These are phyloP conservation scores for Oscheius myriophilus DNA, from an alignment of 2,888 invertebrate species.

Conservation along the genomic window DNA sequence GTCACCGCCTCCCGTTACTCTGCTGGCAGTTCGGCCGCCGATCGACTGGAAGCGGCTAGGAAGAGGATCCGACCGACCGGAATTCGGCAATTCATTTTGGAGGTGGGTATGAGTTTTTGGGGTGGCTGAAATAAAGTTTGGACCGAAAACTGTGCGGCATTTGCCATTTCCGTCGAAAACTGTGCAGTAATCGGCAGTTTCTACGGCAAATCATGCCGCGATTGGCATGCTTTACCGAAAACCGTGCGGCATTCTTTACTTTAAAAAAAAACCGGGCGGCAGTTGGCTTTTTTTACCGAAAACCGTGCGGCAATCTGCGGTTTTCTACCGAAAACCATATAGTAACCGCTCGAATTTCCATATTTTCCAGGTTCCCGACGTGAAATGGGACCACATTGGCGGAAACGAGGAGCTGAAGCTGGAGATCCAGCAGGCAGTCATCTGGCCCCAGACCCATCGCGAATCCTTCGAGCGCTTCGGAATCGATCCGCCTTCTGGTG, in stretches of 20 bases:
- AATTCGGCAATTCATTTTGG: slow-evolving; percentile 66
- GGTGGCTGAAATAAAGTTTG: too few relatives aligned
- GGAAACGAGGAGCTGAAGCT: slow-evolving; percentile 87
- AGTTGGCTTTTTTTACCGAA: not conserved
- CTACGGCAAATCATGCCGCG: too few relatives aligned
- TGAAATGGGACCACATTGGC: slow-evolving; percentile 90
- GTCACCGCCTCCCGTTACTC: slow-evolving; percentile 39
- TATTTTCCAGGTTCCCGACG: slow-evolving; percentile 69
- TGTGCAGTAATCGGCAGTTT: too few relatives aligned
- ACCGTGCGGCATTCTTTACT: too few relatives aligned
- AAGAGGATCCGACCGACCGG: slow-evolving; percentile 62
- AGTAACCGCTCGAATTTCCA: slow-evolving; percentile 56
- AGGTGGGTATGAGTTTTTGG: slow-evolving; percentile 33
- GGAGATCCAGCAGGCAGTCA: slow-evolving; percentile 82
- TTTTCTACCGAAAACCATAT: too few relatives aligned
- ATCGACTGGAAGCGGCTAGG: slow-evolving; percentile 35
- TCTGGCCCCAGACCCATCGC: slow-evolving; percentile 90
- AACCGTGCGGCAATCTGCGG: too few relatives aligned
- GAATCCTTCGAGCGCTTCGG: slow-evolving; percentile 84
- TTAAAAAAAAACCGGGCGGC: too few relatives aligned
- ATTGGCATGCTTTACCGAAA: too few relatives aligned
- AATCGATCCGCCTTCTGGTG: slow-evolving; percentile 80
- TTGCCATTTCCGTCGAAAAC: too few relatives aligned
- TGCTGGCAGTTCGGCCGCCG: slow-evolving; percentile 11
- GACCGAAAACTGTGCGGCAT: too few relatives aligned